Conservation (phyloP, 2,888 invertebrate species). For the Dicyrtomina minuta region DNA sequence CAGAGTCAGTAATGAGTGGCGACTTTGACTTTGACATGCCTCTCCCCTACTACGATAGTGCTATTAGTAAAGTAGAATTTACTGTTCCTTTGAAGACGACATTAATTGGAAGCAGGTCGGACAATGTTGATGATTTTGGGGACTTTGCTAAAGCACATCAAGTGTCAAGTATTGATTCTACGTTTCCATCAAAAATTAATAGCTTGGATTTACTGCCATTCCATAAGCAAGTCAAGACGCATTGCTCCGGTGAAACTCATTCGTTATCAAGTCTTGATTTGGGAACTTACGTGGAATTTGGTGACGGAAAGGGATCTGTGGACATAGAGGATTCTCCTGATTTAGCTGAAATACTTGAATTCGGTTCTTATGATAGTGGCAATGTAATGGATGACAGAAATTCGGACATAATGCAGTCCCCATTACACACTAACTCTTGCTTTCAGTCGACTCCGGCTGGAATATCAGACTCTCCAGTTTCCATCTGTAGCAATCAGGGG, state of each 20-base stretch:
- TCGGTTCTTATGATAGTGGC: not conserved
- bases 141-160: constrained; percentile 22
- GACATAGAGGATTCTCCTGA: constrained; percentile 25
- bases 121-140: constrained; percentile 24
- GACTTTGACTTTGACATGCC: constrained; percentile 18
- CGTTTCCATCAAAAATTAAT: not conserved
- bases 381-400: too few species aligned
- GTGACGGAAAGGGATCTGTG: not conserved
- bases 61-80: constrained; percentile 19
- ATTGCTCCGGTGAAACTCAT: constrained; percentile 50
- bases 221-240: not conserved
- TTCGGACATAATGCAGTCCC: not conserved
- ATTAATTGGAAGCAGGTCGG: constrained; percentile 11
- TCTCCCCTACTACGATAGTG: not conserved
- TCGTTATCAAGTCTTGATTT: constrained; percentile 51
- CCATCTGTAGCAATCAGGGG: too few species aligned
- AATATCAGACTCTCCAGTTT: not conserved
- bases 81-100: constrained; percentile 25
- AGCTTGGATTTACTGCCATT: constrained; percentile 24
- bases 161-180: too few species aligned
- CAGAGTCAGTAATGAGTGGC: not conserved
- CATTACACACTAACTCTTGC: not conserved
- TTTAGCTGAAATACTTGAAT: constrained; percentile 10
- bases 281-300: constrained; percentile 40
- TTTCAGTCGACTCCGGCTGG: not conserved